Percentiles rank a stretch among this genome's conserved stretches.
phyloP scores from a whole-genome alignment of 2,888 invertebrate species.

The Alloplasta piceator region DNA sequence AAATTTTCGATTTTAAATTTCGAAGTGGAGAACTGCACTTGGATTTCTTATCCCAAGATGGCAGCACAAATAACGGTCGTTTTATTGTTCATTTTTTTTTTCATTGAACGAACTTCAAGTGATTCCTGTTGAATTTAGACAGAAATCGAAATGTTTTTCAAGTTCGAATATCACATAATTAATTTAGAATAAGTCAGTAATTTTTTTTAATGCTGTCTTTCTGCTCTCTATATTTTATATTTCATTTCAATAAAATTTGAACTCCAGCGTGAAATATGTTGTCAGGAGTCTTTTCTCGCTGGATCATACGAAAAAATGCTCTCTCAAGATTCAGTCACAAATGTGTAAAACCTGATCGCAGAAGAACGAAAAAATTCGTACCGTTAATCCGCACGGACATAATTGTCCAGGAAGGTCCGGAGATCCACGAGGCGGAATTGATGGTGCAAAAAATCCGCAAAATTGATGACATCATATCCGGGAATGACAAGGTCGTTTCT shows the following conservation, averaged over 20 bases:
- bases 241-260: neutral
- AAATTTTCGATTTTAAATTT: too few relatives aligned
- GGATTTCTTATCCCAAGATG: slow-evolving; percentile 26
- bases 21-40: neutral
- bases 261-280: slow-evolving; percentile 25
- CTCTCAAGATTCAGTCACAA: slow-evolving; percentile 18
- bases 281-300: slow-evolving; percentile 16
- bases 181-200: too few relatives aligned
- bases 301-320: neutral
- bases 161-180: neutral
- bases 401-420: slow-evolving; percentile 87
- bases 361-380: slow-evolving; percentile 21
- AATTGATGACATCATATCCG: slow-evolving; percentile 77
- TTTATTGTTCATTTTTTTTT: slow-evolving; percentile 45
- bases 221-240: neutral
- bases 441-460: slow-evolving; percentile 85
- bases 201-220: too few relatives aligned
- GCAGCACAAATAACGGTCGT: slow-evolving; percentile 28
- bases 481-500: slow-evolving; percentile 14
- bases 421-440: slow-evolving; percentile 88
- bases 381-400: slow-evolving; percentile 83
- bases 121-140: slow-evolving; percentile 9
- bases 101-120: neutral
- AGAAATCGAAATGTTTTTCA: slow-evolving; percentile 6
- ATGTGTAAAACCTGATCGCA: slow-evolving; percentile 32